A percentile compares a stretch with the other conserved stretches of the same genome.
These are phyloP conservation scores for Discoglossus pictus DNA, from an alignment of 2,797 vertebrate species.

Conservation along the genomic window DNA sequence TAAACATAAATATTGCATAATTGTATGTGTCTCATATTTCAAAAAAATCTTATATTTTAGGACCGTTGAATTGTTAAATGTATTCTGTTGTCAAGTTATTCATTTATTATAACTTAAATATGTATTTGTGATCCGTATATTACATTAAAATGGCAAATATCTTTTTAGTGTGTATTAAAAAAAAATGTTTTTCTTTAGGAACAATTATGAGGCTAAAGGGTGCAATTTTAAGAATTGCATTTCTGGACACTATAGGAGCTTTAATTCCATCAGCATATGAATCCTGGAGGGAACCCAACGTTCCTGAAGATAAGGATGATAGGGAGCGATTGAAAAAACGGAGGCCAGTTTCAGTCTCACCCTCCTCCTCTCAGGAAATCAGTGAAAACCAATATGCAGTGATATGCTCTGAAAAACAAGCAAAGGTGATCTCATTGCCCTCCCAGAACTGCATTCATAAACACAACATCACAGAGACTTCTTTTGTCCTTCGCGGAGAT, in stretches of 20 bases:
- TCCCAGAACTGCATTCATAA: conserved; percentile 93
- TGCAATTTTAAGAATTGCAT: conserved; percentile 87
- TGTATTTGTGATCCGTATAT: no score
- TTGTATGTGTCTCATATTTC: no score
- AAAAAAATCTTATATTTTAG: no score
- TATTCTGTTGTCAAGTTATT: no score
- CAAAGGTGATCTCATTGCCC: conserved; percentile 93
- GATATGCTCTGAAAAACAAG: conserved; percentile 98
- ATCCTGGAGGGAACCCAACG: conserved; percentile 88
- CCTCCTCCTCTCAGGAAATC: conserved; percentile 92
- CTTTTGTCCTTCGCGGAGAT: conserved; percentile 93
- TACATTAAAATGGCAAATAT: no score
- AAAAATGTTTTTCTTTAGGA: conserved; percentile 68
- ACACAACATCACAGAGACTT: conserved; percentile 97
- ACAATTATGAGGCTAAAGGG: conserved; percentile 93
- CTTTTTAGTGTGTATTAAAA: no score
- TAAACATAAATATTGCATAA: no score
- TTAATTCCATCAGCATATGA: conserved; percentile 83
- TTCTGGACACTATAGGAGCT: conserved; percentile 87
- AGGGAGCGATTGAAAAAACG: conserved; percentile 84
- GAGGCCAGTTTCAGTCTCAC: conserved; percentile 91
- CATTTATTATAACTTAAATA: no score
- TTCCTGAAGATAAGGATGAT: conserved; percentile 88
- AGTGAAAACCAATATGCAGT: conserved; percentile 93
- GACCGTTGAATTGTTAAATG: no score